These are phyloP conservation scores for Branchellion lobata DNA, from an alignment of 2,888 invertebrate genomes.

Conservation along the genomic window DNA sequence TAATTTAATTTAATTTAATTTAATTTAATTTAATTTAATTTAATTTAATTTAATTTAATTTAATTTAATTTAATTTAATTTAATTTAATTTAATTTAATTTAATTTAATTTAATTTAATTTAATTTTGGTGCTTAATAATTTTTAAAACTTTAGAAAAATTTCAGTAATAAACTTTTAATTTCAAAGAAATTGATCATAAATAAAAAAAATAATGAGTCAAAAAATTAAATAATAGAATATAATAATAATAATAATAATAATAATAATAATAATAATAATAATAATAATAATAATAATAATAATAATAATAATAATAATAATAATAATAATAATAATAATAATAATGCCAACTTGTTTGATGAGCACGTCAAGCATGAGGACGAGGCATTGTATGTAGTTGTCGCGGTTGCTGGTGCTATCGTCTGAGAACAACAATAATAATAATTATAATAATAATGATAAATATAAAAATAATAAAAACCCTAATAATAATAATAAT, in stretches of 20 bases:
- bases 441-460: too few species aligned
- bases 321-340: not conserved
- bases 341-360: conserved; percentile 75
- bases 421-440: too few species aligned
- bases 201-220: not conserved
- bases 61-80: too few species aligned
- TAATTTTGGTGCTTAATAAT: not conserved
- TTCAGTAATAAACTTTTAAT: too few species aligned
- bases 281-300: not conserved
- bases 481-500: too few species aligned
- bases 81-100: too few species aligned
- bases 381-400: conserved; percentile 87
- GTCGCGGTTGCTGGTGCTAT: too few species aligned
- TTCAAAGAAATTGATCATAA: not conserved
- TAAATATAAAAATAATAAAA: too few species aligned
- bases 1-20: too few species aligned
- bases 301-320: not conserved
- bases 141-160: not conserved
- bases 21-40: too few species aligned
- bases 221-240: not conserved
- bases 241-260: not conserved
- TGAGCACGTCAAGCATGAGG: conserved; percentile 87
- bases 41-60: too few species aligned
- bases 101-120: too few species aligned
- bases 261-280: not conserved